Base-by-base conservation (phyloP, 2,113 vertebrate genomes). In the Neodontobutis hainanensis region DNA sequence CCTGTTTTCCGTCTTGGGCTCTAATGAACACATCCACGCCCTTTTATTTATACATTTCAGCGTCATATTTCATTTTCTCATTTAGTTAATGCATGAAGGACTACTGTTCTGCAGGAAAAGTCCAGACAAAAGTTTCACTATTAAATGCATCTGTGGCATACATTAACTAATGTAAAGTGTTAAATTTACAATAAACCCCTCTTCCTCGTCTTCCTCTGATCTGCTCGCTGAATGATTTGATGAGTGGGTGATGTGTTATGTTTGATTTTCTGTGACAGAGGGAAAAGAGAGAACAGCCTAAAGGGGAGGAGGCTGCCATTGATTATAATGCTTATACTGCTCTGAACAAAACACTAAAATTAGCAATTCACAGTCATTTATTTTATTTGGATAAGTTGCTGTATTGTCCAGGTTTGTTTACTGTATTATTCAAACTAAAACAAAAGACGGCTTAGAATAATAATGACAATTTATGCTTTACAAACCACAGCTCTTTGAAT, bases 161-260 rank as follows among this genome's bases (percentile, higher is more conserved):
- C 80, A 75, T 38, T 55, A 36, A 11, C 6, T 40, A 40, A 46
- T 14, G 4, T 70, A 73, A 71, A 83, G 81, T 40, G 70, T 74
- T 65, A 81, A 47, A 60, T 81, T 77, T 68, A 75, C 66, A 70
- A 79, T 80, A 68, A 36, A 61, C 61, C 64, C 42, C 36, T 75
- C 58, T 50, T 50, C 47, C 70, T 78, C 57, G 53, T 60, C 36
- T 76, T 61, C 42, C 44, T 81, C 55, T 80, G 84, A 58, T 84
- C 38, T 58, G 75, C 72, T 81, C 47, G 66, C 59, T 79, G 64
- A 85, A 87, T 85, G 78, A 85, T 77, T 83, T 75, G 80, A 83
- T 61, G 85, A 87, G 83, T 86, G 85, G 87, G 85, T 79, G 83
- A 87, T 81, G 87, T 89, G 84, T 87, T 80, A 80, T 67, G 70